These are phyloP conservation scores for Holothuria scabra DNA, from an alignment of 53 echinoderm and acorn worm genomes.

Conservation along the genomic window DNA sequence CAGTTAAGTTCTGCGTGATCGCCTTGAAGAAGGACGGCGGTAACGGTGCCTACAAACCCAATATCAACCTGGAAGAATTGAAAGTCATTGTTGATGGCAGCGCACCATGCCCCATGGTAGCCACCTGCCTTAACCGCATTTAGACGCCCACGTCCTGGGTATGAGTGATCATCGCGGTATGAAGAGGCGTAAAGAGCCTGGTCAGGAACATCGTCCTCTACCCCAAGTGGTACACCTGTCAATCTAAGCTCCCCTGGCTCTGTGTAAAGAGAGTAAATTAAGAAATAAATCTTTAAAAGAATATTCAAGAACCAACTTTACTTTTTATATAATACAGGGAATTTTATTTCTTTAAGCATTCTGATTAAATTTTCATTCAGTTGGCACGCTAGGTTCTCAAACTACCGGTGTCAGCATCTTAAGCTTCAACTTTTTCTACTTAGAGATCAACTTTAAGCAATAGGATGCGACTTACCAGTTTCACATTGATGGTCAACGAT, in stretches of 20 bases:
- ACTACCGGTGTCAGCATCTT: too few species aligned
- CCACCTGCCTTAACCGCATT: neutral
- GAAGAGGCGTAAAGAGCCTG: constrained; percentile 27
- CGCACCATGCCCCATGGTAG: constrained; percentile 31
- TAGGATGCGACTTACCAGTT: too few species aligned
- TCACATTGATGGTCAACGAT: too few species aligned
- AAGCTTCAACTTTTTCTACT: too few species aligned
- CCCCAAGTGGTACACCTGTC: constrained; percentile 9
- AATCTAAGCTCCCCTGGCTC: neutral
- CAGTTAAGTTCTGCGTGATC: neutral
- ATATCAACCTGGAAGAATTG: constrained; percentile 42
- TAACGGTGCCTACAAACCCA: constrained; percentile 20
- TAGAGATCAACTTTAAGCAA: too few species aligned
- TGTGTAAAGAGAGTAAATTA: neutral
- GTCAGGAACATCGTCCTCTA: neutral
- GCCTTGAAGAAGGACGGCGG: constrained; percentile 56
- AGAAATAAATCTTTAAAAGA: too few species aligned
- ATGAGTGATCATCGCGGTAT: constrained; percentile 22
- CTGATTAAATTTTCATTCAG: too few species aligned
- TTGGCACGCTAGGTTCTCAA: too few species aligned
- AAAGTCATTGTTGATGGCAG: constrained; percentile 27
- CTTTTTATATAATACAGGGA: too few species aligned
- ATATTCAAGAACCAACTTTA: too few species aligned
- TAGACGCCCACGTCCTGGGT: constrained; percentile 20
- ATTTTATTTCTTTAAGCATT: too few species aligned